phyloP scores from a whole-genome alignment of 1,140 invertebrate genomes.

The Platyura marginata region DNA sequence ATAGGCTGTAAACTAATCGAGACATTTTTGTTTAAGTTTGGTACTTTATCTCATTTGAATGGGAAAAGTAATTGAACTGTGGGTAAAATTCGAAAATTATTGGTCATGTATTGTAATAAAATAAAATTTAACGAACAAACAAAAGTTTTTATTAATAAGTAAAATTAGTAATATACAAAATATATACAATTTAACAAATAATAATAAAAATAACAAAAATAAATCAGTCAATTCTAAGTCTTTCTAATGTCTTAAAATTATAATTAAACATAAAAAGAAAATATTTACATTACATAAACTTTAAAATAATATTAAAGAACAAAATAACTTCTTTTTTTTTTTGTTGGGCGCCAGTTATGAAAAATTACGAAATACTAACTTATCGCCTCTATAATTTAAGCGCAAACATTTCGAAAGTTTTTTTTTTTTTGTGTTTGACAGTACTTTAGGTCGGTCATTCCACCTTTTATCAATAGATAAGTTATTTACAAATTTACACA shows the following conservation, averaged over 20 bases:
- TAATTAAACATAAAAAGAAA: not conserved
- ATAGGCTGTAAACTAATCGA: too few relatives aligned
- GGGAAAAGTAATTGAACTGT: too few relatives aligned
- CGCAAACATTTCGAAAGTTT: too few relatives aligned
- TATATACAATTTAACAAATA: not conserved
- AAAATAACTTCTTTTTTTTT: too few relatives aligned
- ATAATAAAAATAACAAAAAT: not conserved
- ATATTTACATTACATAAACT: not conserved
- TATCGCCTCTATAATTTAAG: too few relatives aligned
- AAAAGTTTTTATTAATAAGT: not conserved
- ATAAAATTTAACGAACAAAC: not conserved
- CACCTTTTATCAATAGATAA: not conserved
- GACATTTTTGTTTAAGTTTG: too few relatives aligned
- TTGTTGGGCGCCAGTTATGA: too few relatives aligned
- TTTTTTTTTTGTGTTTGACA: too few relatives aligned
- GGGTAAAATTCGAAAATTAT: not conserved
- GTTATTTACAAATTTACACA: not conserved
- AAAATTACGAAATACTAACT: too few relatives aligned
- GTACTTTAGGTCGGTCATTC: too few relatives aligned
- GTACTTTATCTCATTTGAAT: too few relatives aligned
- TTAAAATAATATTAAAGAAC: not conserved
- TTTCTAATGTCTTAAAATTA: not conserved
- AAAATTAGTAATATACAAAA: not conserved
- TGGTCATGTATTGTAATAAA: not conserved
- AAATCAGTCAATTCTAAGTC: not conserved